phyloP scores from a whole-genome alignment of 2,888 invertebrate genomes.

The Ennomos quercinarius region DNA sequence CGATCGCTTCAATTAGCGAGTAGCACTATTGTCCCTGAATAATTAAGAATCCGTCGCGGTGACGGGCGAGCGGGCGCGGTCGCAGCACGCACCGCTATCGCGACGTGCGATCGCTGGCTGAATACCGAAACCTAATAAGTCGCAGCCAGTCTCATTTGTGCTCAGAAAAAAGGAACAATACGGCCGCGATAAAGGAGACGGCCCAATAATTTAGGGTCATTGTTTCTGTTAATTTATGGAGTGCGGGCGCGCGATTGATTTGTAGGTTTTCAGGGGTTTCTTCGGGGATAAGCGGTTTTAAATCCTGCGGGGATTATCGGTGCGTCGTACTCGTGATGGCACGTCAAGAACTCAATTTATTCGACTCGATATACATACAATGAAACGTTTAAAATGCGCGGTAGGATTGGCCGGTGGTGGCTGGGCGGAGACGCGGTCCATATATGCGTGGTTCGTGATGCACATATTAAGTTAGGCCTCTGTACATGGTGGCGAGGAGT shows the following conservation, averaged over 20 bases:
- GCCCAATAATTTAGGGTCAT: conserved; percentile 84
- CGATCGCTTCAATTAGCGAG: conserved; percentile 56
- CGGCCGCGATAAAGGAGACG: conserved; percentile 77
- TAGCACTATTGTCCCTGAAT: conserved; percentile 71
- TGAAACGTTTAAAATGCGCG: conserved; percentile 78
- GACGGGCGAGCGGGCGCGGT: conserved; percentile 15
- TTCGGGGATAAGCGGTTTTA: conserved; percentile 46
- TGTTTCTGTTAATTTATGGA: conserved; percentile 84
- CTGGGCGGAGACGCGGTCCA: conserved; percentile 73
- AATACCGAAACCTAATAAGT: conserved; percentile 83
- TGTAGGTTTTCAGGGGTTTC: conserved; percentile 75
- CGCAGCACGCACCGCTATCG: conserved; percentile 65
- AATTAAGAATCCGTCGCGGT: conserved; percentile 65
- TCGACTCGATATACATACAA: conserved; percentile 83
- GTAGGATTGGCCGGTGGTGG: conserved; percentile 76
- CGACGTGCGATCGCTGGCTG: conserved; percentile 73
- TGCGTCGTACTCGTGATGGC: conserved; percentile 46
- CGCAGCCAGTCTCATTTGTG: conserved; percentile 81
- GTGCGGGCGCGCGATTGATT: conserved; percentile 82
- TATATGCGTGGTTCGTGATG: conserved; percentile 82
- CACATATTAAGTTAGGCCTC: conserved; percentile 83
- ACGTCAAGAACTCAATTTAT: conserved; percentile 80
- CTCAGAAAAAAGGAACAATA: conserved; percentile 78
- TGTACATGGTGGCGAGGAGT: conserved; percentile 77
- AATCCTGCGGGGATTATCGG: conserved; percentile 46